Base-by-base conservation (phyloP, 1,140 invertebrate genomes). In the Pteromalus puparum region DNA sequence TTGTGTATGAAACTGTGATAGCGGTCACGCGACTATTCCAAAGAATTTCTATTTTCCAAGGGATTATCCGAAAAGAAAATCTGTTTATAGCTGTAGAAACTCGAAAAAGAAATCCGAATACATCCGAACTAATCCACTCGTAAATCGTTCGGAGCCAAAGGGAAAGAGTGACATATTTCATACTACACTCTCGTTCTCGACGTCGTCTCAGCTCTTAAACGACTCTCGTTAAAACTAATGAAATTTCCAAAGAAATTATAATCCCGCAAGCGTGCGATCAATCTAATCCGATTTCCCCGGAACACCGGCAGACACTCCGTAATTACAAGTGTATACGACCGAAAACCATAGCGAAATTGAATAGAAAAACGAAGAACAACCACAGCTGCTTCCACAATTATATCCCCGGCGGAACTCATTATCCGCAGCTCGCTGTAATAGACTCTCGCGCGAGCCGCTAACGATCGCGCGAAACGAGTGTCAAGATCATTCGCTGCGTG, bases 401-500 rank as follows among this genome's bases (percentile, higher is more conserved):
- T n/a, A 68, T 5, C 4, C 21, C 34, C 34, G 28, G 13, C 21
- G 53, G 46, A 80, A 81, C 67, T 53, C 42, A 72, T 81, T 81
- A 48, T 24, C 61, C 28, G 24, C 13, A 2, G 12, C 38, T 38
- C 38, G 38, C 1, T 61, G 21, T n/a, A n/a, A 61, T 61, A 12
- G 1, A 21, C 72, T 3, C 7, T n/a, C 18, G 30, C 4, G 18
- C 18, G 72, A 28, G 21, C 72, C 12, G 21, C 72, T 42, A 74
- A 28, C 72, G 72, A 46, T n/a, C 7, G 53, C 6, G 53, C 53
- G 21, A 61, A 61, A 53, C 48, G 38, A 77, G 81, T 77, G 73
- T 83, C 81, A 77, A 77, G 74, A 83, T 83, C 81, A 77, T 48
- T 77, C 48, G 48, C 18, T 6, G 18, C 18, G 18, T 61, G 6